phyloP scores from a whole-genome alignment of 2,797 vertebrate species.

The Paramormyrops hopkinsi region DNA sequence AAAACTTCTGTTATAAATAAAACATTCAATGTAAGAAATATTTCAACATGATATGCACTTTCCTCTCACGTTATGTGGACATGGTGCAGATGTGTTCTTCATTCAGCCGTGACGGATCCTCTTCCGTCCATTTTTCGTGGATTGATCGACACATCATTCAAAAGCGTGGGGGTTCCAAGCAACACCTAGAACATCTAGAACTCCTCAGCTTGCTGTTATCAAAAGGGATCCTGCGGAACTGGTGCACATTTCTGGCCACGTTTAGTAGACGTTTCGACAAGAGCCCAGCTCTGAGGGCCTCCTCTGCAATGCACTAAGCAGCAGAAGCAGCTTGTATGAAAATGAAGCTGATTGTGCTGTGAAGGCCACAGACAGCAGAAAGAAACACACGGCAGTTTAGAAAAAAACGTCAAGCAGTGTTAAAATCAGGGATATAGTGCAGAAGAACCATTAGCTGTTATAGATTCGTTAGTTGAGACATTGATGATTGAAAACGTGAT shows the following conservation, averaged over 20 bases:
- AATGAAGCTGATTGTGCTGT: background rate
- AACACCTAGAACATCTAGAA: background rate
- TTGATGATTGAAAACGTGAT: background rate
- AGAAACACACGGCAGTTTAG: background rate
- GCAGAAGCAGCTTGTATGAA: constrained; percentile 10
- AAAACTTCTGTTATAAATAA: background rate
- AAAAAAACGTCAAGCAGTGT: background rate
- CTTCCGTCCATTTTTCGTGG: background rate
- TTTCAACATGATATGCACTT: background rate
- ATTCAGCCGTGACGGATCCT: background rate
- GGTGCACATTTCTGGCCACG: background rate
- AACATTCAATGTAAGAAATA: background rate
- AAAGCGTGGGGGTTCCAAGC: background rate
- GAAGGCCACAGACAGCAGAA: background rate
- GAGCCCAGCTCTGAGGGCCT: background rate
- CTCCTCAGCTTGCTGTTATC: background rate
- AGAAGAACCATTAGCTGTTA: background rate
- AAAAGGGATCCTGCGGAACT: background rate
- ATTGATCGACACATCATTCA: background rate
- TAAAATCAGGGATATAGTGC: background rate
- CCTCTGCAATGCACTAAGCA: background rate
- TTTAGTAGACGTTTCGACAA: background rate
- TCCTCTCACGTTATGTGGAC: background rate
- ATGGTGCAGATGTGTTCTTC: background rate
- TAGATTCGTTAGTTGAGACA: background rate